Evolutionary conservation across 1,140 invertebrate species (phyloP).

Genomic region (Penaeus japonicus): DNA sequence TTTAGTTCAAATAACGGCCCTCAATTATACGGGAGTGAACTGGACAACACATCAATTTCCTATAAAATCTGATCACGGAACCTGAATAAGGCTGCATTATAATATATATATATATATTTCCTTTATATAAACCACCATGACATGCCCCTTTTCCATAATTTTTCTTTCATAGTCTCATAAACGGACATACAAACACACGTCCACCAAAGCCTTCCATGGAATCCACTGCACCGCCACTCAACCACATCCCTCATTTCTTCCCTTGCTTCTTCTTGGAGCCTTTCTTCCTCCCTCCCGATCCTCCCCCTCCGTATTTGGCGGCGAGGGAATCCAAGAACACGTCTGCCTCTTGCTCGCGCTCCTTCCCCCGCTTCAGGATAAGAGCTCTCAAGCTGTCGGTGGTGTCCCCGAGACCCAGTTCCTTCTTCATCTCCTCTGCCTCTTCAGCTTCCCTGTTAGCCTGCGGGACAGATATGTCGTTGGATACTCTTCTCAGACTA

Average conservation of each 20-base stretch:
- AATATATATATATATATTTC: no score
- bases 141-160: no score
- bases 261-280: slow-evolving; percentile 46
- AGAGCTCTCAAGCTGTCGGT: slow-evolving; percentile 62
- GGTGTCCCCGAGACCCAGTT: slow-evolving; percentile 61
- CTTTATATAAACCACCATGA: no score
- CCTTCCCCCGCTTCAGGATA: slow-evolving; percentile 62
- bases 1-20: no score
- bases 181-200: background rate
- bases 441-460: slow-evolving; percentile 63
- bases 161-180: no score
- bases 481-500: background rate
- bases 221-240: background rate
- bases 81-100: no score
- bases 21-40: no score
- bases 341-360: slow-evolving; percentile 62
- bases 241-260: background rate
- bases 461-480: slow-evolving; percentile 50
- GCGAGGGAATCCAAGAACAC: slow-evolving; percentile 65
- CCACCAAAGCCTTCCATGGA: background rate
- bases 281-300: slow-evolving; percentile 44
- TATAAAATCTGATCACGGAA: no score
- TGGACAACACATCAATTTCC: no score
- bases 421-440: slow-evolving; percentile 64
- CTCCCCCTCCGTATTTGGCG: slow-evolving; percentile 64